phyloP scores from a whole-genome alignment of 1,140 invertebrate genomes.

The Drosophila nikananu region DNA sequence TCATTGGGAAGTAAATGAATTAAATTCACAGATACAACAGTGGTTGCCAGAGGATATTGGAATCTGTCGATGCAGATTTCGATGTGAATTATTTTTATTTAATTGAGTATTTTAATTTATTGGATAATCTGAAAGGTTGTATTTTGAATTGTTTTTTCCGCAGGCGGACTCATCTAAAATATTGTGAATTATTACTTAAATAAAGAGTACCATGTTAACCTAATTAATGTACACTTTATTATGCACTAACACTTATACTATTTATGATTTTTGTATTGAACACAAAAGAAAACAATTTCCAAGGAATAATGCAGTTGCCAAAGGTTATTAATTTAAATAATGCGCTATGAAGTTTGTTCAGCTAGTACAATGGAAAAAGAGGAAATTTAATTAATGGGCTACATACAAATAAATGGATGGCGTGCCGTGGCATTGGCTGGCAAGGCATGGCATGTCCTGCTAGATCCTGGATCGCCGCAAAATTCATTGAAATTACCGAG shows the following conservation, averaged over 20 bases:
- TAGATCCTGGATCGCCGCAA: constrained; percentile 28
- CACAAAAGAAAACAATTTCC: not conserved
- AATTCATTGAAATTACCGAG: constrained; percentile 83
- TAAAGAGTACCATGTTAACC: not conserved
- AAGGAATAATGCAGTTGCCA: not conserved
- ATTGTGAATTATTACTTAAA: too few species aligned
- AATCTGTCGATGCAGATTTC: not conserved
- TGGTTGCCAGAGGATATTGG: not conserved
- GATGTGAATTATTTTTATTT: too few species aligned
- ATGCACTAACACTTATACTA: not conserved
- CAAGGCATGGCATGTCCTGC: constrained; percentile 30
- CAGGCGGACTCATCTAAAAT: too few species aligned
- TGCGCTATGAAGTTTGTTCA: not conserved
- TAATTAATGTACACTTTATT: not conserved
- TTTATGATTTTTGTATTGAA: not conserved
- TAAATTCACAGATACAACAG: not conserved
- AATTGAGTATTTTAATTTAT: not conserved
- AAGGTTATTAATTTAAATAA: not conserved
- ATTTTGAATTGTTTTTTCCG: not conserved
- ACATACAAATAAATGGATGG: constrained; percentile 58
- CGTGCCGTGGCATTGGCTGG: constrained; percentile 37
- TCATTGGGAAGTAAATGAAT: not conserved
- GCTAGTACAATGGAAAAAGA: not conserved
- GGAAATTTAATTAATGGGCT: constrained; percentile 73
- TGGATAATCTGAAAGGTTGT: not conserved